A percentile compares a stretch with the other conserved stretches of the same genome.
These are phyloP conservation scores for Campoletis sonorensis DNA, from an alignment of 1,140 invertebrate species.

Conservation along the genomic window DNA sequence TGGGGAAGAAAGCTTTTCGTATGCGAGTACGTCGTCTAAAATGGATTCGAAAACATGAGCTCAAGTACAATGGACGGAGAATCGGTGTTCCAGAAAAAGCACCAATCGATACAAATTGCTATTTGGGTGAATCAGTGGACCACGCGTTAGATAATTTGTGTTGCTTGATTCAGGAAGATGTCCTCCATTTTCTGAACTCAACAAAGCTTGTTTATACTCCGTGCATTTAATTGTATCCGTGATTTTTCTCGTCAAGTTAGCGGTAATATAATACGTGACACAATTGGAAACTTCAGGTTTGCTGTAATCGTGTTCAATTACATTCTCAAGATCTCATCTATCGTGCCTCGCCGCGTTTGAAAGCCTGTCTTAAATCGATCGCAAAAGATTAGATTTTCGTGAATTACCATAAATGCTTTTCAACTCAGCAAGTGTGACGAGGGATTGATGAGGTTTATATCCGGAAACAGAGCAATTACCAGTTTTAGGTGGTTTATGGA, in stretches of 20 bases:
- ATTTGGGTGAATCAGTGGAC: no score
- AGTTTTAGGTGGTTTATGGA: conserved; percentile 12
- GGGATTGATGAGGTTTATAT: not conserved
- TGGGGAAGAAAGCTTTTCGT: conserved; percentile 6
- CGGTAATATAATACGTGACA: conserved; percentile 43
- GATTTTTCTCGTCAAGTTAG: conserved; percentile 34
- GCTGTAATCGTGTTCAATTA: conserved; percentile 35
- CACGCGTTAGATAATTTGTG: not conserved
- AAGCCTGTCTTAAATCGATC: no score
- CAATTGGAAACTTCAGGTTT: conserved; percentile 39
- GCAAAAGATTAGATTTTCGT: no score
- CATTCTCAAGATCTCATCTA: conserved; percentile 46
- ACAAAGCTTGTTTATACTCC: conserved; percentile 10
- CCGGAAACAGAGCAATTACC: conserved; percentile 35
- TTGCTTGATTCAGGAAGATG: conserved; percentile 24
- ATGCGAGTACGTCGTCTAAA: conserved; percentile 8
- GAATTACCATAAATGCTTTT: conserved; percentile 35
- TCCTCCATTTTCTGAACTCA: not conserved
- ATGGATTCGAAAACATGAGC: conserved; percentile 26
- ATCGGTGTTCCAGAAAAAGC: conserved; percentile 34
- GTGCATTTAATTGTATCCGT: conserved; percentile 25
- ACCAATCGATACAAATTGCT: conserved; percentile 1
- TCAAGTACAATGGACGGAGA: conserved; percentile 4
- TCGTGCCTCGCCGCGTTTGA: no score
- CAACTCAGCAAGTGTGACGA: conserved; percentile 21